These are phyloP conservation scores for Drosophila trapezifrons DNA, from an alignment of 1,140 invertebrate genomes.

Conservation along the genomic window DNA sequence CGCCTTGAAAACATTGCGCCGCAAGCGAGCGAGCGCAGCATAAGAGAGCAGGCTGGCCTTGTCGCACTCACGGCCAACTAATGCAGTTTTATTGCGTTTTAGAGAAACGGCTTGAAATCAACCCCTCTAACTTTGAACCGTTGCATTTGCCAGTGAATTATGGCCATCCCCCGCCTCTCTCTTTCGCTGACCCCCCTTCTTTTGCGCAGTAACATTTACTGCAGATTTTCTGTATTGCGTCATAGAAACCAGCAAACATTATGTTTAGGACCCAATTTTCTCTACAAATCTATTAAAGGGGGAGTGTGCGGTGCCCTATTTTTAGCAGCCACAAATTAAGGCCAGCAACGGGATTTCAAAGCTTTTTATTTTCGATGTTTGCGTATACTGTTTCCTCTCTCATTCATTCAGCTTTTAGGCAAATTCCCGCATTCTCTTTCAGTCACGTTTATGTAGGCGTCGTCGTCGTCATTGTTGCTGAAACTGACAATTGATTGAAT, in stretches of 20 bases:
- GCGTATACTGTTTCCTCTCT: slow-evolving; percentile 42
- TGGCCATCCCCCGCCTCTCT: slow-evolving; percentile 22
- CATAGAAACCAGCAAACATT: slow-evolving; percentile 39
- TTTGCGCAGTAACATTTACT: slow-evolving; percentile 76
- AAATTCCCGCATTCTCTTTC: slow-evolving; percentile 23
- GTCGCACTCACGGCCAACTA: slow-evolving; percentile 55
- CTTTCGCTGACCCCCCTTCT: slow-evolving; percentile 16
- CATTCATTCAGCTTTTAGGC: slow-evolving; percentile 34
- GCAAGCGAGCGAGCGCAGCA: slow-evolving; percentile 19
- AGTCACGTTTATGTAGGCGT: slow-evolving; percentile 15
- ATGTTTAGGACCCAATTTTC: slow-evolving; percentile 17
- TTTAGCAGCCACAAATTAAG: slow-evolving; percentile 27
- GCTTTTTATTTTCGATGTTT: slow-evolving; percentile 43
- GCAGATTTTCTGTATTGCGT: slow-evolving; percentile 76
- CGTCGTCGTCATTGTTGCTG: slow-evolving; percentile 24
- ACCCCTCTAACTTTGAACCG: slow-evolving; percentile 54
- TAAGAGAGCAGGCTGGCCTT: slow-evolving; percentile 30
- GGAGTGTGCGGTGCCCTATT: slow-evolving; percentile 40
- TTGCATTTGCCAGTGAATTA: slow-evolving; percentile 48
- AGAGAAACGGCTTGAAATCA: slow-evolving; percentile 57
- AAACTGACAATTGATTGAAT: slow-evolving; percentile 30
- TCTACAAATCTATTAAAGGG: slow-evolving; percentile 9
- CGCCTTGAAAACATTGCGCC: slow-evolving; percentile 70
- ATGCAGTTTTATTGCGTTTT: slow-evolving; percentile 79
- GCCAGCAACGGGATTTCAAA: slow-evolving; percentile 29